Conservation (phyloP, 2,113 vertebrate species). For the Thunnus maccoyii region DNA sequence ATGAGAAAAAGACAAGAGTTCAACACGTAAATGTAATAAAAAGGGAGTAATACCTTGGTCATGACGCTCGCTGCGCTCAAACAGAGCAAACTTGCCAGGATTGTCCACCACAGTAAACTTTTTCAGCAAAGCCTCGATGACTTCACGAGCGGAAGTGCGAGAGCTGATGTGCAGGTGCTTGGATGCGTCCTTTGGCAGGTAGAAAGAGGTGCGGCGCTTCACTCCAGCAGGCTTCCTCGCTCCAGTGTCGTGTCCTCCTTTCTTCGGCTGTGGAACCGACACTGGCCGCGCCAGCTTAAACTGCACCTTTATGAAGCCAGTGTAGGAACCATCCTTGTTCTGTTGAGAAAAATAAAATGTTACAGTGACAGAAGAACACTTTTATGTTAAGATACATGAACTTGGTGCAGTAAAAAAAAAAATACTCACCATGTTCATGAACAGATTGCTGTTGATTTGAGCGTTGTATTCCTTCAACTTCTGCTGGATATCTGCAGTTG, state of each 20-base stretch:
- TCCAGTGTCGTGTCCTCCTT: conserved; percentile 79
- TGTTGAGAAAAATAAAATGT: conserved; percentile 61
- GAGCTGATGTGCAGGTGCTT: conserved; percentile 97
- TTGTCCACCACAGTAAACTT: conserved; percentile 97
- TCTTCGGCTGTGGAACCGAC: conserved; percentile 90
- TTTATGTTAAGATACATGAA: not conserved
- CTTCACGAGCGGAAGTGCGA: conserved; percentile 90
- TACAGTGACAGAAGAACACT: not conserved
- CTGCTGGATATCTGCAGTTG: conserved; percentile 89
- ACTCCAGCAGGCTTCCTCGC: conserved; percentile 79
- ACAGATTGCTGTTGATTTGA: conserved; percentile 96
- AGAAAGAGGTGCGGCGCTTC: conserved; percentile 95
- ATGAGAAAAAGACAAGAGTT: not conserved
- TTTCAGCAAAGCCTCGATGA: conserved; percentile 94
- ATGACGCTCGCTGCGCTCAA: conserved; percentile 94
- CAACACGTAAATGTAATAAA: not conserved
- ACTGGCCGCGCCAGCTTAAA: conserved; percentile 94
- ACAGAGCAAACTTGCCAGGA: conserved; percentile 96
- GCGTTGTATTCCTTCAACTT: conserved; percentile 96
- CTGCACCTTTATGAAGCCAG: conserved; percentile 97
- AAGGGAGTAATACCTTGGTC: conserved; percentile 87
- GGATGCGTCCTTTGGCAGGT: conserved; percentile 93
- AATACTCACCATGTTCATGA: conserved; percentile 93
- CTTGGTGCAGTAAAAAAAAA: not conserved
- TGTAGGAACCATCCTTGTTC: conserved; percentile 96